phyloP scores from a whole-genome alignment of 1,140 invertebrate genomes.

The Papilio aristodemus region DNA sequence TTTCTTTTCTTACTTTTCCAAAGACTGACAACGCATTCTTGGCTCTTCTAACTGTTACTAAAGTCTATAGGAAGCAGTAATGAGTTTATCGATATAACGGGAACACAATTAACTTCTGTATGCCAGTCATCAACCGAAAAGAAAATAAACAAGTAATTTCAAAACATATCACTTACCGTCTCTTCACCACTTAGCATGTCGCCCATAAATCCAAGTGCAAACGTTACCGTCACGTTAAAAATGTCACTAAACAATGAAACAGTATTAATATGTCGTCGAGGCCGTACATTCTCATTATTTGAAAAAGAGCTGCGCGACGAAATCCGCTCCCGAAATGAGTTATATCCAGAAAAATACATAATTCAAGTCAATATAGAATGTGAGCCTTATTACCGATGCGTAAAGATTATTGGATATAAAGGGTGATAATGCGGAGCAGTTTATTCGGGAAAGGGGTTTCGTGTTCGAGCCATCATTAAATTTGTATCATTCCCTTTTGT shows the following conservation, averaged over 20 bases:
- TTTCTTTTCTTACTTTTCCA: neutral
- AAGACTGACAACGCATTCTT: too few relatives aligned
- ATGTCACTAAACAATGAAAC: slow-evolving; percentile 27
- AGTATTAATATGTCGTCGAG: slow-evolving; percentile 11
- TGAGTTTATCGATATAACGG: too few relatives aligned
- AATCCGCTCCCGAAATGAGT: slow-evolving; percentile 22
- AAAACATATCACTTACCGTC: neutral
- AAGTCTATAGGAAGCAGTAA: too few relatives aligned
- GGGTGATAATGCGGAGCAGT: slow-evolving; percentile 14
- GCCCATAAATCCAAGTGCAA: slow-evolving; percentile 12
- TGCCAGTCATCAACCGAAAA: too few relatives aligned
- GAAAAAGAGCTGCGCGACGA: neutral
- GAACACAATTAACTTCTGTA: too few relatives aligned
- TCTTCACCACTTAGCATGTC: slow-evolving; percentile 1
- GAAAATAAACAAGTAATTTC: too few relatives aligned
- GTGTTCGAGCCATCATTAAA: slow-evolving; percentile 18
- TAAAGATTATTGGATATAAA: slow-evolving; percentile 19
- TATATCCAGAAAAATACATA: slow-evolving; percentile 19
- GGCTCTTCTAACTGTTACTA: too few relatives aligned
- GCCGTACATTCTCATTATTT: slow-evolving; percentile 17
- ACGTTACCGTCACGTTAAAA: neutral
- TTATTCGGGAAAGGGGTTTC: slow-evolving; percentile 20
- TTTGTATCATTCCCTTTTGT: slow-evolving; percentile 22
- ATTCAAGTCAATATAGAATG: slow-evolving; percentile 16
- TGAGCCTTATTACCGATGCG: slow-evolving; percentile 11